Base-by-base conservation (phyloP, 2,888 invertebrate genomes). In the Linnaemya tessellans region DNA sequence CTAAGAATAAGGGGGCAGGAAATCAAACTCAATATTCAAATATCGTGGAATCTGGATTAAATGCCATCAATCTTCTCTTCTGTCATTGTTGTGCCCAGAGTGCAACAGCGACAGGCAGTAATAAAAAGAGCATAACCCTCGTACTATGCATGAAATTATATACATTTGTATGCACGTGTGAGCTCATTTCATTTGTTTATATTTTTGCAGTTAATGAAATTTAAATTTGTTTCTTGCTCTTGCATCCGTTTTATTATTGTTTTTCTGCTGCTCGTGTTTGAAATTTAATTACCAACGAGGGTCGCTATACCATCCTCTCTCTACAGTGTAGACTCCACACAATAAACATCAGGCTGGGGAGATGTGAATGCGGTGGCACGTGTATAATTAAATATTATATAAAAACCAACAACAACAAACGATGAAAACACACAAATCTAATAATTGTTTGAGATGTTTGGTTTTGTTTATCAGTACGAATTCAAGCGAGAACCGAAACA, bases 141-240 rank as follows among this genome's bases (percentile, higher is more conserved):
- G 58, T 58, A 30, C 30, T 58, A 43, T 18, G 0, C 5, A 62
- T 11, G 1, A 43, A 43, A 43, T n/a, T 46, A 20, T 15, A 67
- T 49, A 13, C 35, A 30, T 51, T 30, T 54, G 25, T 65, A 65
- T 22, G 43, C 56, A 60, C 65, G 68, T 67, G 74, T 80, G 15
- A n/a, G 51, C 20, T 74, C 25, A 30, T 73, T 65, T 67, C 8
- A 51, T 43, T 80, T 80, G 35, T 58, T 58, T 60, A n/a, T 49
- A 46, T 80, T 73, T 58, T 65, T 80, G 41, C 49, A 80, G 9
- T 65, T 54, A 80, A 80, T 71, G 65, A 56, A 64, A 64, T 68
- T 60, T 20, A 74, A 68, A 60, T 74, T 51, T 15, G 18, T 41
- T 62, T 49, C 8, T 58, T 73, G 22, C 35, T 56, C 9, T 68